Percentiles rank a stretch among this genome's conserved stretches.
phyloP scores from a whole-genome alignment of 1,140 invertebrate species.

The Neodiprion virginianus region DNA sequence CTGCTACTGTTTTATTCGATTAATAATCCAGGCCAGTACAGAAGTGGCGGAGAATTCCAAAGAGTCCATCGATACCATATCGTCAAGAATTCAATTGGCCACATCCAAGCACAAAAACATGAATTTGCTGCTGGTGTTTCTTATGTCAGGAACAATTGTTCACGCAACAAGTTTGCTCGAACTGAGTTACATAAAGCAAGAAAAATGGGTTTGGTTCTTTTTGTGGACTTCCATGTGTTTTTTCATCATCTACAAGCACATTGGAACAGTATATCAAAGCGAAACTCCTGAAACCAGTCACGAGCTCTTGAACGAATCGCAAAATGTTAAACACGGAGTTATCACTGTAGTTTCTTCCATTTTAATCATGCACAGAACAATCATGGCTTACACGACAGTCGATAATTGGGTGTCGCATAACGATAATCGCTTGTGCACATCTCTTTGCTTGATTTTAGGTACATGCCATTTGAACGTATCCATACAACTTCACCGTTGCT shows the following conservation, averaged over 20 bases:
- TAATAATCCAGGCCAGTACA: background rate
- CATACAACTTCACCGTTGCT: background rate
- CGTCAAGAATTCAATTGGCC: background rate
- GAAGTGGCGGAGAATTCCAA: constrained; percentile 8
- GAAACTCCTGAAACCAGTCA: too few species aligned
- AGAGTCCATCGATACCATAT: background rate
- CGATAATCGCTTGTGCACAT: constrained; percentile 2
- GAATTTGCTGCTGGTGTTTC: background rate
- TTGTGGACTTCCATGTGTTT: constrained; percentile 60
- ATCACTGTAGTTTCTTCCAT: background rate
- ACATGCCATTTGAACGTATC: background rate
- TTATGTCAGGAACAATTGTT: constrained; percentile 25
- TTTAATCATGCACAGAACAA: constrained; percentile 10
- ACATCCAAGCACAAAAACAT: background rate
- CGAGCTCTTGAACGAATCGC: background rate
- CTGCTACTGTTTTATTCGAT: background rate
- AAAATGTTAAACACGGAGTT: background rate
- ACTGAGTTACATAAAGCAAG: constrained; percentile 86
- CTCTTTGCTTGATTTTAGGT: constrained; percentile 5
- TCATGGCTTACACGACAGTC: background rate
- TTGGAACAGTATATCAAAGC: background rate
- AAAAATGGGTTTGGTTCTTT: constrained; percentile 88
- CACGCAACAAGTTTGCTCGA: constrained; percentile 52
- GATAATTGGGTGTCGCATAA: background rate
- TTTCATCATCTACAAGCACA: constrained; percentile 12